Base-by-base conservation (phyloP, 2,888 invertebrate species). In the Leptodirus hochenwartii region DNA sequence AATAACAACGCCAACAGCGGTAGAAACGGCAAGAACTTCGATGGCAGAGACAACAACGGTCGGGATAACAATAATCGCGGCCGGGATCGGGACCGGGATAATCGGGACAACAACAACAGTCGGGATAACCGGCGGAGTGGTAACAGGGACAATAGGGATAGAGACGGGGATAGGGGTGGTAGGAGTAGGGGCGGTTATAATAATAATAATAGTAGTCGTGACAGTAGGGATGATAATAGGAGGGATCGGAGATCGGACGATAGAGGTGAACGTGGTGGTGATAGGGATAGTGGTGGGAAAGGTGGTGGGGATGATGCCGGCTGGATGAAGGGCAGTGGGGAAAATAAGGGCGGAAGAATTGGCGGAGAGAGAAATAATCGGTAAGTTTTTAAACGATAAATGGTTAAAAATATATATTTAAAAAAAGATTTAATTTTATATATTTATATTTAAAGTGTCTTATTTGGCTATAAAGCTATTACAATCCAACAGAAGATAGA, bases 41-140 rank as follows among this genome's bases (percentile, higher is more conserved):
- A 5, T 23, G 33, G 20, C 31, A 31, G 20, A 20, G n/a, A 20
- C 20, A 8, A n/a, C n/a, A 20, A n/a, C 38, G 53, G 47, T 28
- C 15, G 14, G 15, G 36, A 25, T 22, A 36, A 31, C 13, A 34
- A 37, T 15, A 34, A 39, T 30, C 39, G 54, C 43, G 53, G 53
- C 35, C 43, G 53, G 22, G 50, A 53, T 17, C 40, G 51, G 1
- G 51, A 55, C 10, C 41, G 32, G 46, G 33, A 54, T 49, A 27
- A 47, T 47, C 27, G 49, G 47, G 31, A 47, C 42, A 15, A 43
- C 46, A 41, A 39, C 44, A 47, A 31, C 22, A 37, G 44, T 17
- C 39, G 41, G 32, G 38, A 42, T n/a, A 38, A 45, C 25, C 40
- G 44, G 6, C 38, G 53, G 46, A 31, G 47, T 46, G 34, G 51